These are phyloP conservation scores for Stenopsyche tienmushanensis DNA, from an alignment of 1,140 invertebrate species.

Conservation along the genomic window DNA sequence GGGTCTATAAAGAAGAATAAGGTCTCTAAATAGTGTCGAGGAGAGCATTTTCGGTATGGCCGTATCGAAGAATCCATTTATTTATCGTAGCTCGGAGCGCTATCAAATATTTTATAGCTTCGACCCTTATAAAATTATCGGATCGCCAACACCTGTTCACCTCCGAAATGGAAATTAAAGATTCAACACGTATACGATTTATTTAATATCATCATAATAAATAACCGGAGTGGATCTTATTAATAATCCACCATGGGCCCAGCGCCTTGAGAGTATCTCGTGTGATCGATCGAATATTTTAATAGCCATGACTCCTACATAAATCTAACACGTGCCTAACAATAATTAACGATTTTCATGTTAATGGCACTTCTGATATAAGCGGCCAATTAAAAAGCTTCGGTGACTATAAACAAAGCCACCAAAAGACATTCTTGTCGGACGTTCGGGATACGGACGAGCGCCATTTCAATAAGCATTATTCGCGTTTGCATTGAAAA, in stretches of 20 bases:
- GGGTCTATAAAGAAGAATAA: background rate
- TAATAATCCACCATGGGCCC: background rate
- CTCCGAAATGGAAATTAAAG: background rate
- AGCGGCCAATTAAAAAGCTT: no score
- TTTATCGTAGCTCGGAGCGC: background rate
- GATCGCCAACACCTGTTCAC: background rate
- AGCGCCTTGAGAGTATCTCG: background rate
- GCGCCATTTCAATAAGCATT: no score
- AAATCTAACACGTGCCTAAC: no score
- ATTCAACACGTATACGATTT: constrained; percentile 3
- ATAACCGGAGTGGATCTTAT: background rate
- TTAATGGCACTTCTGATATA: no score
- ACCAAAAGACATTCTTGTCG: no score
- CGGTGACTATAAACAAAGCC: no score
- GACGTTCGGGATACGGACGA: no score
- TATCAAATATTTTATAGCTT: constrained; percentile 8
- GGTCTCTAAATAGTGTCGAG: background rate
- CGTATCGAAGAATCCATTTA: constrained; percentile 3
- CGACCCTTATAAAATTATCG: constrained; percentile 12
- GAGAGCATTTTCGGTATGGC: constrained; percentile 4
- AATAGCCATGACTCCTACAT: no score
- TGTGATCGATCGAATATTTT: background rate
- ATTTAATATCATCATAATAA: constrained; percentile 13
- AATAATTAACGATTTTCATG: no score
- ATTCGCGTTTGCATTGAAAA: no score